These are phyloP conservation scores for Rhynchomys soricoides DNA, from an alignment of 2,113 vertebrate species.

Conservation along the genomic window DNA sequence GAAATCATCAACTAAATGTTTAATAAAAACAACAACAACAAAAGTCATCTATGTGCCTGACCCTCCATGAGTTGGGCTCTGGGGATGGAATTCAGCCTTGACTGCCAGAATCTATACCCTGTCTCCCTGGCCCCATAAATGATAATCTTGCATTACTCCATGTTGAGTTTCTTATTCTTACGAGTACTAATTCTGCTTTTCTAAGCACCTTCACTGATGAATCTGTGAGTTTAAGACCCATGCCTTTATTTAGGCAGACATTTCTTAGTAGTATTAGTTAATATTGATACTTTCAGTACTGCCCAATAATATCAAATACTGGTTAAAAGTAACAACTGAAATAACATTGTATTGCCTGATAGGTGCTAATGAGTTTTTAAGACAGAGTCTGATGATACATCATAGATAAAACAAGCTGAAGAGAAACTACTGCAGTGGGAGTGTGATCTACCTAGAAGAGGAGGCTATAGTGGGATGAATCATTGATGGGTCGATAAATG, in stretches of 20 bases:
- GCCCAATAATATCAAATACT: neutral
- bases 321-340: slow-evolving; percentile 17
- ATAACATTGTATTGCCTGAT: neutral
- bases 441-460: neutral
- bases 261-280: slow-evolving; percentile 30
- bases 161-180: slow-evolving; percentile 31
- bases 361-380: slow-evolving; percentile 23
- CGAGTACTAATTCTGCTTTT: slow-evolving; percentile 51
- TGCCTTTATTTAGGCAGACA: slow-evolving; percentile 37
- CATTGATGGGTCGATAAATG: neutral
- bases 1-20: slow-evolving; percentile 14
- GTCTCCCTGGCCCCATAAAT: neutral
- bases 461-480: neutral
- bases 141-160: slow-evolving; percentile 6
- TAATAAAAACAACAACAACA: neutral
- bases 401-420: slow-evolving; percentile 34
- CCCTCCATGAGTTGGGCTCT: neutral
- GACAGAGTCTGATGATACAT: slow-evolving; percentile 5
- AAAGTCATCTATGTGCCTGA: neutral
- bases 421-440: neutral
- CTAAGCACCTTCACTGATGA: neutral
- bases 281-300: neutral
- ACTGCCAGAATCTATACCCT: neutral
- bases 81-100: neutral
- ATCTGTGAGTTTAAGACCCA: neutral